phyloP scores from a whole-genome alignment of 2,113 vertebrate genomes.

The Hippocampus zosterae region DNA sequence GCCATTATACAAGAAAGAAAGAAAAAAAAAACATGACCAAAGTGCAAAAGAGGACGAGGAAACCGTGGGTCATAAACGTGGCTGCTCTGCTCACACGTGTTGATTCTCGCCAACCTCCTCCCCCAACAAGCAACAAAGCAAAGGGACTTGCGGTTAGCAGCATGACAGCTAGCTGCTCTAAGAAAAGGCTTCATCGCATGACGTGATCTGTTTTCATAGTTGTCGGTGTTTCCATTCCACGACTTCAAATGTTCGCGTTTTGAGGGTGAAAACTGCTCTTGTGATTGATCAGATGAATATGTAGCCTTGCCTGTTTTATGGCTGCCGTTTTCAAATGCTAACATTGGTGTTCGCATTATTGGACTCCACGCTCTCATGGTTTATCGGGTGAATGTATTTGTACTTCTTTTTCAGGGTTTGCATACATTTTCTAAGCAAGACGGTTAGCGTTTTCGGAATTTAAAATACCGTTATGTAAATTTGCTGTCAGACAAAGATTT shows the following conservation, averaged over 20 bases:
- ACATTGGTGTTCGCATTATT: neutral
- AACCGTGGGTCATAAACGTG: constrained; percentile 15
- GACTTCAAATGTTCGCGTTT: neutral
- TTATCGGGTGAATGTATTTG: no score
- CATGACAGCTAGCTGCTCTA: neutral
- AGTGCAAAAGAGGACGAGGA: neutral
- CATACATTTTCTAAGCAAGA: no score
- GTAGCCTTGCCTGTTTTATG: neutral
- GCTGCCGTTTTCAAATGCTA: neutral
- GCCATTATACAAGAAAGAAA: constrained; percentile 27
- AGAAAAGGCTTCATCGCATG: no score
- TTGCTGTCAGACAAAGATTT: no score
- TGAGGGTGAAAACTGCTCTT: neutral
- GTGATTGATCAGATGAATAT: neutral
- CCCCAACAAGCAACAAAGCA: neutral
- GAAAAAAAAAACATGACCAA: neutral
- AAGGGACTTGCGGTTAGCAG: neutral
- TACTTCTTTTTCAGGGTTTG: no score
- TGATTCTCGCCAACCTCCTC: neutral
- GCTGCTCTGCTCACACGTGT: constrained; percentile 11
- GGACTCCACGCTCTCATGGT: no score
- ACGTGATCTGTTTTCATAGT: no score
- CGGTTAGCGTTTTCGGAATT: no score
- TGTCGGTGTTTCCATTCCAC: neutral
- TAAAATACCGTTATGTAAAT: no score